Percentiles rank a stretch among this genome's conserved stretches.
These are phyloP conservation scores for Rhopalosiphum nymphaeae DNA, from an alignment of 2,888 invertebrate species.

Conservation along the genomic window DNA sequence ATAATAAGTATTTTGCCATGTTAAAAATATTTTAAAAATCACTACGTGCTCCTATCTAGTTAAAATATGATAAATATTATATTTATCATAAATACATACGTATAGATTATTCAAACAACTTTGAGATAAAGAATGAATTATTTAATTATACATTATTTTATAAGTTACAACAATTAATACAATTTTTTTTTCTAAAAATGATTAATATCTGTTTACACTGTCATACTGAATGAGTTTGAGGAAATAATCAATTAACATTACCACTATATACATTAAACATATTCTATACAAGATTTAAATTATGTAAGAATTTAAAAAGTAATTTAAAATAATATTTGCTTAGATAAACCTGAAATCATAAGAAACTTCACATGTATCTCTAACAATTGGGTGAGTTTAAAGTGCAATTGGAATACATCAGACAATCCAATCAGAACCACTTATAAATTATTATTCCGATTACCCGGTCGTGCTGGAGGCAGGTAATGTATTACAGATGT, in stretches of 20 bases:
- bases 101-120: background rate
- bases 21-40: background rate
- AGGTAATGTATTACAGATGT: conserved; percentile 66
- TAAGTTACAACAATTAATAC: no score
- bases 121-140: background rate
- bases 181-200: background rate
- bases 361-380: conserved; percentile 80
- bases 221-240: background rate
- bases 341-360: conserved; percentile 48
- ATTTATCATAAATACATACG: background rate
- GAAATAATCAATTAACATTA: background rate
- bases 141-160: background rate
- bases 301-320: background rate
- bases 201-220: background rate
- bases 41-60: background rate
- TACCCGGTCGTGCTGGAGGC: conserved; percentile 71
- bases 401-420: conserved; percentile 81
- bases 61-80: background rate
- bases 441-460: conserved; percentile 73
- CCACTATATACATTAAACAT: background rate
- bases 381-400: conserved; percentile 80
- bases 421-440: conserved; percentile 74
- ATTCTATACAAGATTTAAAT: background rate
- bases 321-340: background rate
- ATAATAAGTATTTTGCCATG: background rate